A percentile compares a stretch with the other conserved stretches of the same genome.
Evolutionary conservation across 2,113 vertebrate genomes (phyloP).

Genomic region (Nothoprocta perdicaria): DNA sequence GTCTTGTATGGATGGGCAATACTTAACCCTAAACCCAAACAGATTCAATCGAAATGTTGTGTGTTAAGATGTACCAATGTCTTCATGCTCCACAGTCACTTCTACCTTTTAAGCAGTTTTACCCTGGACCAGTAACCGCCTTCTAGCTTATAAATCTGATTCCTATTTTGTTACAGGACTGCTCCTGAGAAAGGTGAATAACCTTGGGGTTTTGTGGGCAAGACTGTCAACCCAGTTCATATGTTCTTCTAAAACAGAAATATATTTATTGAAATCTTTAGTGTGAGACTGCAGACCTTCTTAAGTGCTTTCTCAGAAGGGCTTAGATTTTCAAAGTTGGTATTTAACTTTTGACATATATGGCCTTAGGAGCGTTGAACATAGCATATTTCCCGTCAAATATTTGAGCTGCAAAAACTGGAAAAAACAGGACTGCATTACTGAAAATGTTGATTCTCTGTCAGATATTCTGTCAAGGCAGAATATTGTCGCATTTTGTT

Average conservation of each 20-base stretch:
- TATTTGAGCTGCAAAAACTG: background rate
- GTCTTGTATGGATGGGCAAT: rapidly evolving
- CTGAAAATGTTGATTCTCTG: slow-evolving; percentile 8
- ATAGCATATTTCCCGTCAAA: background rate
- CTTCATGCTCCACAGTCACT: background rate
- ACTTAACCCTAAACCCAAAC: background rate
- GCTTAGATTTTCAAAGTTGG: background rate
- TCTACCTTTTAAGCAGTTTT: background rate
- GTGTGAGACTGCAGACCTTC: background rate
- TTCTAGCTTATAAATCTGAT: background rate
- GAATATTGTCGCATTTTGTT: slow-evolving; percentile 23
- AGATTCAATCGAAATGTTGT: background rate
- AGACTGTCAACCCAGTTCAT: background rate
- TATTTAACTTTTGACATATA: background rate
- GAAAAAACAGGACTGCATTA: background rate
- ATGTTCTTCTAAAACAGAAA: background rate
- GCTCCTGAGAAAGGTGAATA: background rate
- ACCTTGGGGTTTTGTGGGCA: background rate
- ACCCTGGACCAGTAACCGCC: background rate
- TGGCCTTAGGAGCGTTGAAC: background rate
- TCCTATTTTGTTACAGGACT: background rate
- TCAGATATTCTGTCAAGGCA: background rate
- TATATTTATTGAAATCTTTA: background rate
- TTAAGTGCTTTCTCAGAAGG: background rate
- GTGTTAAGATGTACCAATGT: background rate